Evolutionary conservation across 2,888 invertebrate genomes (phyloP).

Genomic region (Laspeyria flexula): DNA sequence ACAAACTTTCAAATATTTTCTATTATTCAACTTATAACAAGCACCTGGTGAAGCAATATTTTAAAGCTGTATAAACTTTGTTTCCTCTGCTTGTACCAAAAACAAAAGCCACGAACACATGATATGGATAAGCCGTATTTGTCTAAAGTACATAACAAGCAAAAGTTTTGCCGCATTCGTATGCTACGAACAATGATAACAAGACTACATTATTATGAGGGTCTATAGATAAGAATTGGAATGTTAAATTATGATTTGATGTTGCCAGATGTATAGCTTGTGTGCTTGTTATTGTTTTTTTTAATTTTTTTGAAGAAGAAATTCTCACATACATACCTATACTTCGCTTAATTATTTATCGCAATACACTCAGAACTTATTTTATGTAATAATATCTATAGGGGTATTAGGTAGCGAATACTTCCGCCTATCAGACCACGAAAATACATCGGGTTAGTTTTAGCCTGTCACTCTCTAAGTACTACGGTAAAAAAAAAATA

Average conservation of each 20-base stretch:
- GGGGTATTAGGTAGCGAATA: too few relatives aligned
- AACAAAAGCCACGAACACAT: neutral
- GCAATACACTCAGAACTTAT: too few relatives aligned
- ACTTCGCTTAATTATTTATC: too few relatives aligned
- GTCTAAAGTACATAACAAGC: slow-evolving; percentile 5
- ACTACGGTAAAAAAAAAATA: too few relatives aligned
- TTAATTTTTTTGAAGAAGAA: too few relatives aligned
- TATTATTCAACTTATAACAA: neutral
- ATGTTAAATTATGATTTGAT: neutral
- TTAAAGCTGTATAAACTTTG: neutral
- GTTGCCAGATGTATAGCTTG: neutral
- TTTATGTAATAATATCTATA: too few relatives aligned
- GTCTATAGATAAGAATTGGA: neutral
- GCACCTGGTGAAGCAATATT: neutral
- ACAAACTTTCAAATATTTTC: neutral
- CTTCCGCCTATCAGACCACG: too few relatives aligned
- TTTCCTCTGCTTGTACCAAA: neutral
- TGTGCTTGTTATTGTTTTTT: neutral
- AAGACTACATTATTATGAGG: slow-evolving; percentile 1
- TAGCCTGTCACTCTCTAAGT: too few relatives aligned
- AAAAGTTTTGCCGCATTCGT: slow-evolving; percentile 3
- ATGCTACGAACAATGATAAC: slow-evolving; percentile 2
- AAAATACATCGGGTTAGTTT: too few relatives aligned
- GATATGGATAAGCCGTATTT: slow-evolving; percentile 5
- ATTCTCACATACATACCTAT: too few relatives aligned